Evolutionary conservation across 2,797 vertebrate genomes (phyloP), one percentile per base, ranked within the genome.

Genomic region (Cossypha niveicapilla): DNA sequence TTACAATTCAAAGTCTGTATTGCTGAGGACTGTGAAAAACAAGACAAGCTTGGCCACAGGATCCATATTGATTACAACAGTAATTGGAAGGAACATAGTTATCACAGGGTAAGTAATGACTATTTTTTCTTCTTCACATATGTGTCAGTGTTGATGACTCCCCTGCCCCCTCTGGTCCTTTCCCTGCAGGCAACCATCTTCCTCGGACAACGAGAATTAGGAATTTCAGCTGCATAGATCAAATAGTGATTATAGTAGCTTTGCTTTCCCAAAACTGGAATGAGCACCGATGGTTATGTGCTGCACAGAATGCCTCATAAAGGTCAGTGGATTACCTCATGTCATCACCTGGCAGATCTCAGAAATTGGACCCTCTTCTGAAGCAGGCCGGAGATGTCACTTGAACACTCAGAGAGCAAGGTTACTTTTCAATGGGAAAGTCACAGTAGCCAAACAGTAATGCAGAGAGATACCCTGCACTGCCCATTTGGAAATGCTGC

Each of bases 21-120:
- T 85, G 79, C 77, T 71, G 81, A 96, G 74, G 71, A 79, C 86
- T 81, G 71, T 92, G 90, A 93, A 96, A 96, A 94, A 91, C 68
- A 88, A 92, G 86, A 88, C 92, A 92, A 80, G 93, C 86, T 86
- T 90, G 94, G 90, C 94, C 90, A 90, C 95, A 76, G 95, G 94
- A 94, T 94, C 83, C 91, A 68, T 95, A 96, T 93, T 85, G 95
- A 96, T 94, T 96, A 93, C 86, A 94, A 71, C 82, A 88, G 83
- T 90, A 96, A 92, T 94, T 96, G 94, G 95, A 94, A 94, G 77
- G 86, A 96, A 74, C 93, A 79, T 92, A 86, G 93, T 93, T 94
- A 93, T 95, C 94, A 92, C 79, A 94, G 90, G 79, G 87, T 86
- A 95, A 94, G 85, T 95, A 96, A 96, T 60, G 78, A 90, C 91